Evolutionary conservation across 1,140 invertebrate species (phyloP), one percentile per base, ranked within the genome.

Genomic region (Nylanderia fulva): DNA sequence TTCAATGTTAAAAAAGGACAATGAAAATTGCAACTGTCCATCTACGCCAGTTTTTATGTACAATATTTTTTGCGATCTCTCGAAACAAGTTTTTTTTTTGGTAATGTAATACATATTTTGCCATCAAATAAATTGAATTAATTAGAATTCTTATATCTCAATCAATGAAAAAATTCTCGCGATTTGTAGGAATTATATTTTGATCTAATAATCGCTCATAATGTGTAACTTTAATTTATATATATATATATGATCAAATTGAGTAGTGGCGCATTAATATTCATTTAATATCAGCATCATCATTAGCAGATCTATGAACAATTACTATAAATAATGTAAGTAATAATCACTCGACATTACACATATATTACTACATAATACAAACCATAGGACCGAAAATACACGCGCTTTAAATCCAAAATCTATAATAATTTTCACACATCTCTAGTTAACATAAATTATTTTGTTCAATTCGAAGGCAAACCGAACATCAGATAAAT

Each of bases 321-420:
- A 54, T 21, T 56, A 54, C 54, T 45, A 33, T 36, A 68, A 79
- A 79, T 79, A 68, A 39, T n/a, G 9, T 79, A 68, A 79, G 21
- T 66, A 48, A 79, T 72, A 27, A 68, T 61, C 45, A 24, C 1
- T 6, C 63, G 6, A 15, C 13, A 33, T 52, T 79, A n/a, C n/a
- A n/a, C n/a, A n/a, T n/a, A 36, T 45, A 63, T 58, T 39, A 8
- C 21, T 27, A 18, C 52, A 18, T 33, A 39, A 56, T n/a, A n/a
- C n/a, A n/a, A n/a, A n/a, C n/a, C n/a, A 54, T 15, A 24, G 18
- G 18, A 11, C 11, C 3, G 0, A 58, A 42, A 33, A 48, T 42
- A 21, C 11, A 33, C 8, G 13, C 4, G 15, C 27, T 60, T 75
- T 0, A 60, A 60, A 63, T 2, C n/a, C 11, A 27, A 48, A 21